Evolutionary conservation across 2,113 vertebrate genomes (phyloP).

Genomic region (Chinchilla lanigera): DNA sequence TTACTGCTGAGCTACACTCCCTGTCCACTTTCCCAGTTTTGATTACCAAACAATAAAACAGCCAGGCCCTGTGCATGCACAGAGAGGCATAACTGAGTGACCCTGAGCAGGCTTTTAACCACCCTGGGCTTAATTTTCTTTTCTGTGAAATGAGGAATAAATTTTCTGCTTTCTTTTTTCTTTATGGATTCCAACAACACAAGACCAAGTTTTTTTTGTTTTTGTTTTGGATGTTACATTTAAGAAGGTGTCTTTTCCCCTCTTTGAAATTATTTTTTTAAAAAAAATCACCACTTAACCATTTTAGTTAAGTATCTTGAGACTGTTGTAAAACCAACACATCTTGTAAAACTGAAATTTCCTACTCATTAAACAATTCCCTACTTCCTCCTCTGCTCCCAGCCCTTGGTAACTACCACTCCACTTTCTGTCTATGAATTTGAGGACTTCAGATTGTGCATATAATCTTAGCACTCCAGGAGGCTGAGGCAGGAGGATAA

Average conservation of each 20-base stretch:
- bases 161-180: background rate
- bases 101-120: background rate
- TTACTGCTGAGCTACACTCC: background rate
- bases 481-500: background rate
- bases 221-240: background rate
- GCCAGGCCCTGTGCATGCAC: background rate
- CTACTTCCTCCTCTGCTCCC: too few relatives aligned
- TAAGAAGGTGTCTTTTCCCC: background rate
- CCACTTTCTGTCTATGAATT: background rate
- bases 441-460: background rate
- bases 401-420: background rate
- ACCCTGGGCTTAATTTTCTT: background rate
- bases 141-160: background rate
- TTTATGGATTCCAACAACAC: background rate
- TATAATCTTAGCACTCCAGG: background rate
- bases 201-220: background rate
- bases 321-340: background rate
- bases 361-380: background rate
- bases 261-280: background rate
- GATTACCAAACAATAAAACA: background rate
- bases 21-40: background rate
- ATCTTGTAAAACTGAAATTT: background rate
- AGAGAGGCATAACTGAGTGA: background rate
- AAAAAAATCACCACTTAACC: background rate
- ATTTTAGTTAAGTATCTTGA: background rate